Conservation (phyloP, 2,888 invertebrate species). For the Drepana falcataria region DNA sequence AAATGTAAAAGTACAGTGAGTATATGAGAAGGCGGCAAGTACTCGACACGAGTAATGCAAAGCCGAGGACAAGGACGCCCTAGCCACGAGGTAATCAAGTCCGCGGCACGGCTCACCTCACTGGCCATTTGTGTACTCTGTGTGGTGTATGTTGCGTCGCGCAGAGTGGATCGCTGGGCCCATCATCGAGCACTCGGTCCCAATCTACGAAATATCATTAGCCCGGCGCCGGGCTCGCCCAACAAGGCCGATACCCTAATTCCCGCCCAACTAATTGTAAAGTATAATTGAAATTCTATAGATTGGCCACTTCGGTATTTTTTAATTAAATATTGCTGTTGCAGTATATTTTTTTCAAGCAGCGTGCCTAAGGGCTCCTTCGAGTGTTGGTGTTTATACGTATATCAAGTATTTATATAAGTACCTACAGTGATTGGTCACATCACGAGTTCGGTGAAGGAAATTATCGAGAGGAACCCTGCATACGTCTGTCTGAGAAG, state of each 20-base stretch:
- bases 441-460: too few relatives aligned
- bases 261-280: background rate
- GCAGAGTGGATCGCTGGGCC: too few relatives aligned
- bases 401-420: too few relatives aligned
- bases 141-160: too few relatives aligned
- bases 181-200: too few relatives aligned
- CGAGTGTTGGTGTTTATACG: too few relatives aligned
- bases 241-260: background rate
- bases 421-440: too few relatives aligned
- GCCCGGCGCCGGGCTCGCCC: background rate
- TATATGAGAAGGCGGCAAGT: background rate
- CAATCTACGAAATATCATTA: background rate
- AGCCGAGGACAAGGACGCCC: background rate
- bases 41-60: slow-evolving; percentile 1
- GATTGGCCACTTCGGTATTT: background rate
- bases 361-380: too few relatives aligned
- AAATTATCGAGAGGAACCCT: too few relatives aligned
- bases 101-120: background rate
- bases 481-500: too few relatives aligned
- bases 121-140: too few relatives aligned
- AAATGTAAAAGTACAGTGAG: background rate
- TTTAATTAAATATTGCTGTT: too few relatives aligned
- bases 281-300: background rate
- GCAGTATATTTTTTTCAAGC: background rate
- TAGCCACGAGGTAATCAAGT: slow-evolving; percentile 1